Evolutionary conservation across 2,888 invertebrate species (phyloP).

Genomic region (Zeuzera pyrina): DNA sequence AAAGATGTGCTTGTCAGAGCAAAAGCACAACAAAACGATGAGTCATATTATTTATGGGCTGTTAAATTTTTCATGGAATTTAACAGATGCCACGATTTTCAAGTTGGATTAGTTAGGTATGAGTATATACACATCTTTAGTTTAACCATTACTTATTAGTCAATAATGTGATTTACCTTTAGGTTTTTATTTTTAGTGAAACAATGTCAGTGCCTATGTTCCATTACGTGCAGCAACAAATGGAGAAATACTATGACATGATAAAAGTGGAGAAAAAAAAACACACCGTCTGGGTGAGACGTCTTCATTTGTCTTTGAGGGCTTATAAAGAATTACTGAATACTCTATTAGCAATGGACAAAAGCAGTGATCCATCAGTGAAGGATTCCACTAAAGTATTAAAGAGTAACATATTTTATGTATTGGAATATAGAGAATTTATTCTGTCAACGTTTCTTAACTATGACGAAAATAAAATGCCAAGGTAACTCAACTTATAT

Average conservation of each 20-base stretch:
- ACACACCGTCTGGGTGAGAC: slow-evolving; percentile 84
- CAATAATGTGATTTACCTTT: no score
- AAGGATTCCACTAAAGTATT: slow-evolving; percentile 87
- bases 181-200: no score
- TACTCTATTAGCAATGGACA: slow-evolving; percentile 88
- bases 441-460: slow-evolving; percentile 84
- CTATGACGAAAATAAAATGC: slow-evolving; percentile 90
- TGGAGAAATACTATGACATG: slow-evolving; percentile 89
- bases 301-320: slow-evolving; percentile 88
- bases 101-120: slow-evolving; percentile 91
- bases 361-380: slow-evolving; percentile 78
- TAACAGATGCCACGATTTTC: slow-evolving; percentile 89
- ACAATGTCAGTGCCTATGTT: slow-evolving; percentile 93
- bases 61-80: slow-evolving; percentile 98
- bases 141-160: no score
- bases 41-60: slow-evolving; percentile 95
- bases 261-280: slow-evolving; percentile 90
- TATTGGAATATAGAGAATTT: slow-evolving; percentile 94
- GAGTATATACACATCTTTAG: no score
- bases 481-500: slow-evolving; percentile 81
- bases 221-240: slow-evolving; percentile 94
- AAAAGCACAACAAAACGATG: slow-evolving; percentile 86
- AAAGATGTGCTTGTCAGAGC: slow-evolving; percentile 81
- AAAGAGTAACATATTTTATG: slow-evolving; percentile 93
- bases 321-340: slow-evolving; percentile 87